These are phyloP conservation scores for Centropristis striata DNA, from an alignment of 2,113 vertebrate species.

Conservation along the genomic window DNA sequence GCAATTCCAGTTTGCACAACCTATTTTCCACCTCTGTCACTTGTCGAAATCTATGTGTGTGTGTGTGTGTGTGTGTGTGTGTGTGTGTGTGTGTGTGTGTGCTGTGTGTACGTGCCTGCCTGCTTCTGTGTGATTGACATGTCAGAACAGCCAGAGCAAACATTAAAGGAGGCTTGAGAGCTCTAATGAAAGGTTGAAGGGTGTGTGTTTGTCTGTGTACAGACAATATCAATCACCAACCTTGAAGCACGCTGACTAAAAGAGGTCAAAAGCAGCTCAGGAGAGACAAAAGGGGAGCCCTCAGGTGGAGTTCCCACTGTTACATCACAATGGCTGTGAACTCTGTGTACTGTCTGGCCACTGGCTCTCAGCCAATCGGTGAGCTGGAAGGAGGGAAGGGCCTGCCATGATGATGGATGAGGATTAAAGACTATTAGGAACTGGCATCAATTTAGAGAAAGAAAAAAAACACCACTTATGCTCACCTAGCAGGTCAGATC, in stretches of 20 bases:
- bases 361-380: slow-evolving; percentile 76
- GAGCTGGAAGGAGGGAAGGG: slow-evolving; percentile 50
- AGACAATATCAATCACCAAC: slow-evolving; percentile 65
- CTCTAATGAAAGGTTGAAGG: slow-evolving; percentile 71
- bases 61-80: slow-evolving; percentile 13
- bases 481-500: slow-evolving; percentile 59
- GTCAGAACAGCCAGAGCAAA: slow-evolving; percentile 65
- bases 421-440: slow-evolving; percentile 69
- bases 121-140: slow-evolving; percentile 64
- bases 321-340: slow-evolving; percentile 73
- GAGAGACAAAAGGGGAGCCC: slow-evolving; percentile 71
- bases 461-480: slow-evolving; percentile 3
- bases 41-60: slow-evolving; percentile 27
- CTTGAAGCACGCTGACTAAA: slow-evolving; percentile 54
- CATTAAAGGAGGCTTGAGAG: slow-evolving; percentile 55
- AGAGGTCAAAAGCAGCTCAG: slow-evolving; percentile 55
- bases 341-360: slow-evolving; percentile 69
- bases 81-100: neutral
- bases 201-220: slow-evolving; percentile 65
- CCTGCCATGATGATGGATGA: slow-evolving; percentile 65
- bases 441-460: slow-evolving; percentile 33
- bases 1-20: slow-evolving; percentile 68
- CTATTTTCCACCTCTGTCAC: slow-evolving; percentile 61
- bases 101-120: slow-evolving; percentile 26
- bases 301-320: slow-evolving; percentile 65